Evolutionary conservation across 2,113 vertebrate genomes (phyloP).

Genomic region (Ranitomeya variabilis): DNA sequence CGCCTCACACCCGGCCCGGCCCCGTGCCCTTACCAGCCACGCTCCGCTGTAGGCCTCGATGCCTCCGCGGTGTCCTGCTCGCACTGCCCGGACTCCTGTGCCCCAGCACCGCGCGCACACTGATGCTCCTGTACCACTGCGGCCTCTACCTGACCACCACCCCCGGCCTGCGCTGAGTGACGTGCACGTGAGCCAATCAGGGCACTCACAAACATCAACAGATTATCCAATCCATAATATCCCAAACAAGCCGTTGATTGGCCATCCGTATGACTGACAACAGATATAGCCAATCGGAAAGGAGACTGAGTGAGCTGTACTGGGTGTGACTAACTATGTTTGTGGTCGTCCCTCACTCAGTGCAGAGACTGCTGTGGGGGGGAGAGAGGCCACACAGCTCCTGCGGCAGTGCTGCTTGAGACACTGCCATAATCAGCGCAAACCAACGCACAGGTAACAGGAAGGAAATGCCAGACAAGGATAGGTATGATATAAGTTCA

Average conservation of each 20-base stretch:
- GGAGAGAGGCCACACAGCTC: too few relatives aligned
- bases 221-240: neutral
- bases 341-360: too few relatives aligned
- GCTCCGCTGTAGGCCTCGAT: conserved; percentile 9
- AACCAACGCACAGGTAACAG: too few relatives aligned
- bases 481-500: too few relatives aligned
- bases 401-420: too few relatives aligned
- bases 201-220: neutral
- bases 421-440: too few relatives aligned
- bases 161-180: neutral
- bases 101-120: neutral
- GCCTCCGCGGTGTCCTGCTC: neutral
- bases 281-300: neutral
- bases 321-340: neutral
- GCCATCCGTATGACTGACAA: neutral
- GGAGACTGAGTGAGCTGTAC: too few relatives aligned
- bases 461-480: too few relatives aligned
- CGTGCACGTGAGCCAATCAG: neutral
- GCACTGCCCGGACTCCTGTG: neutral
- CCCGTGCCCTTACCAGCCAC: neutral
- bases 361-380: too few relatives aligned
- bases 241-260: conserved; percentile 2
- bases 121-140: conserved; percentile 16
- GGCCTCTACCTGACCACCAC: conserved; percentile 48
- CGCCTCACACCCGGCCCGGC: too few relatives aligned